Evolutionary conservation across 1,140 invertebrate species (phyloP), one percentile per base, ranked within the genome.

Genomic region (Drosophila hydei): DNA sequence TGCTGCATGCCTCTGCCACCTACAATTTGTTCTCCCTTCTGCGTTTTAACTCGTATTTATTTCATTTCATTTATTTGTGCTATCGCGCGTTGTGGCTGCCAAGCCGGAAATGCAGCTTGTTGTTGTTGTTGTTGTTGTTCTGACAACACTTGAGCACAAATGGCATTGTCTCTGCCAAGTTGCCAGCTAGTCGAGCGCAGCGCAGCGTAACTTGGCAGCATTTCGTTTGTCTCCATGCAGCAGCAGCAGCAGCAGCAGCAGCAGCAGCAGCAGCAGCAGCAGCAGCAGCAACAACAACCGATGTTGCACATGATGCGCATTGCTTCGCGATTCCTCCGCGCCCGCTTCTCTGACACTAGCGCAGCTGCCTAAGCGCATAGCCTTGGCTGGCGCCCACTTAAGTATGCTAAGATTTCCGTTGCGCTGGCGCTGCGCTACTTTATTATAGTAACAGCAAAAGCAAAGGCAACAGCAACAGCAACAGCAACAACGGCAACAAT

Each of bases 371-470:
- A 30, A 42, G 61, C 14, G 69, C 18, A 50, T 51, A 72, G 67
- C 69, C 61, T 72, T 72, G 56, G 69, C 51, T 65, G 58, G 65
- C 71, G 56, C 71, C 78, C 78, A 81, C 75, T 81, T 69, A 81
- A 83, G 75, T 74, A 83, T 83, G 75, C 72, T 83, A 81, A 78
- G 79, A 83, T 84, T 87, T 85, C 77, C 81, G 62, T 68, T 77
- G 73, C 56, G 56, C 76, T 75, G 65, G 54, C 67, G 67, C 58
- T 69, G 69, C 67, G 68, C 60, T 73, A 56, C 65, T 80, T 64
- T 79, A 80, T 79, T 64, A 52, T 77, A 76, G 23, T 11, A 59
- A 60, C 58, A 75, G n/a, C 55, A 60, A 18, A n/a, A n/a, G n/a
- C n/a, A n/a, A n/a, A n/a, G n/a, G n/a, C 52, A 59, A 48, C 14